Conservation (phyloP, 1,140 invertebrate genomes). For the Steinernema feltiae region DNA sequence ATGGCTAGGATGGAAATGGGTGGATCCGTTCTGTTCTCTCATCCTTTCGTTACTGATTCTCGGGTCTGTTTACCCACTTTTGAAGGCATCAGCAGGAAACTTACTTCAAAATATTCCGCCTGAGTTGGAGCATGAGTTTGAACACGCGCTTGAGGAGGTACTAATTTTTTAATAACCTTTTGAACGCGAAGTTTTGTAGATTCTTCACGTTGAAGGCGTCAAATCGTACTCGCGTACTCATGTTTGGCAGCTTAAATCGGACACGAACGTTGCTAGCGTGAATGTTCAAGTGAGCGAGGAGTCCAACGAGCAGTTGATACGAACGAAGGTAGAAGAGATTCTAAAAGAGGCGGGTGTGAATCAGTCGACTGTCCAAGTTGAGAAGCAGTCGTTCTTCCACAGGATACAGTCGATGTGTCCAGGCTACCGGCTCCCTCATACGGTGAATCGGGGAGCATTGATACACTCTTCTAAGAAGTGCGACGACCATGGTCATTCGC, state of each 20-base stretch:
- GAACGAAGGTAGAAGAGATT: slow-evolving; percentile 27
- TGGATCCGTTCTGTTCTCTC: slow-evolving; percentile 67
- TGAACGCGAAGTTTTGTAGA: slow-evolving; percentile 27
- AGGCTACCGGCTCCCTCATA: slow-evolving; percentile 19
- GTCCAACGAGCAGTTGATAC: slow-evolving; percentile 44
- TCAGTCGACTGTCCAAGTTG: slow-evolving; percentile 35
- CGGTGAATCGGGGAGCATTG: background rate
- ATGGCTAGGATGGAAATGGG: slow-evolving; percentile 64
- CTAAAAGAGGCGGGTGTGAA: slow-evolving; percentile 28
- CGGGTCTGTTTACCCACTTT: slow-evolving; percentile 63
- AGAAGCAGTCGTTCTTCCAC: slow-evolving; percentile 28
- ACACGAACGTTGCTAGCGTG: slow-evolving; percentile 46
- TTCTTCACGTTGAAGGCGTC: slow-evolving; percentile 48
- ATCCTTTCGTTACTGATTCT: slow-evolving; percentile 65
- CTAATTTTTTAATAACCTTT: slow-evolving; percentile 2
- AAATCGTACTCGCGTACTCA: slow-evolving; percentile 44
- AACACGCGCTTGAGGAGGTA: slow-evolving; percentile 35
- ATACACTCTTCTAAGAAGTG: slow-evolving; percentile 15
- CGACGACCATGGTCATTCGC: slow-evolving; percentile 25
- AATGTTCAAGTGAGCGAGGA: slow-evolving; percentile 41
- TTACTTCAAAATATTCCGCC: slow-evolving; percentile 58
- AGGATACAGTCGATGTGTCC: slow-evolving; percentile 29
- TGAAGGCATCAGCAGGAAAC: slow-evolving; percentile 62
- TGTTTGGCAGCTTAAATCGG: slow-evolving; percentile 53
- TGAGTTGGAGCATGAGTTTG: slow-evolving; percentile 40